Base-by-base conservation (phyloP, 92 coral and sea anemone genomes). In the Montipora capitata region DNA sequence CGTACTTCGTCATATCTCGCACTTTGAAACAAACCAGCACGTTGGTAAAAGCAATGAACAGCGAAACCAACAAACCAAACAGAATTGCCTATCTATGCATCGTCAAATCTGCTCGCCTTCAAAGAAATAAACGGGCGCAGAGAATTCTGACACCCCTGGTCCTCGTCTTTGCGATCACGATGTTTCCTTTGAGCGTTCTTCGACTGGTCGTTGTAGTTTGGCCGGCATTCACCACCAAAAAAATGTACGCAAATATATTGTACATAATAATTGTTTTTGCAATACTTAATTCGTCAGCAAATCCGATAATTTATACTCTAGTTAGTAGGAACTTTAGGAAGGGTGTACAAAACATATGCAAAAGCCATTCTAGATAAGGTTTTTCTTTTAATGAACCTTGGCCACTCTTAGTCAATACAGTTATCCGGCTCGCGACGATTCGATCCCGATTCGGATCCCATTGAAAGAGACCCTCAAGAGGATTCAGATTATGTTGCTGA, bases 101-200 rank as follows among this genome's bases (percentile, higher is more conserved):
- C 44, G 62, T 16, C 5, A 68, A 68, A 68, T 51, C 13, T 20
- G 16, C 48, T 52, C 90, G 90, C 64, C 90, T 86, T 8, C 38
- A 40, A 1, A 59, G 68, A 35, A 78, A 86, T 72, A 78, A 40
- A 27, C 78, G 85, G 4, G 86, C 90, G 3, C 68, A 69, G 70
- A 86, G 71, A 86, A 20, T 86, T 52, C 70, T 86, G 7, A 77
- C 85, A 3, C 90, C 90, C 3, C 61, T 86, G 3, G 72, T 79
- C n/a, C 5, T 78, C 5, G 64, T 86, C 4, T 86, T 86, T 69
- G 84, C 90, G 16, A 11, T 86, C 0, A 66, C 90, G 2, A 86
- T 86, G 85, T 44, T 86, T 15, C 90, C 90, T 51, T 43, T 77
- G 0, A 84, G 35, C 16, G 6, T 84, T 5, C 10, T 84, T 0